A percentile compares a stretch with the other conserved stretches of the same genome.
Evolutionary conservation across 2,888 invertebrate genomes (phyloP).

Genomic region (Cyclophora punctaria): DNA sequence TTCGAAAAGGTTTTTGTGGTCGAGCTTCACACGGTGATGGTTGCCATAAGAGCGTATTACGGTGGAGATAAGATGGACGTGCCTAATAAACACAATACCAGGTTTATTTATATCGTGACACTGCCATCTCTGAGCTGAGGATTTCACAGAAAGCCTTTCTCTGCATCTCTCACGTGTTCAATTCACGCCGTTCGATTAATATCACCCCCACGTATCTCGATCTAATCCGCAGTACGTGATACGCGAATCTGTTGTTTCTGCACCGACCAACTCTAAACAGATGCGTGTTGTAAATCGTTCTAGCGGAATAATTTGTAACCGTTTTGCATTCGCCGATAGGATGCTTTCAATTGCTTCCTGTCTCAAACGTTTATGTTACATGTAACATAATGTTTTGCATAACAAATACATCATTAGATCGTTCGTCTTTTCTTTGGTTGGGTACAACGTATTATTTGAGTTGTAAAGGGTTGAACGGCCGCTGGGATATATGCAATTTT

Average conservation of each 20-base stretch:
- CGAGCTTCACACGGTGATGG: slow-evolving; percentile 16
- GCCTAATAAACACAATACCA: slow-evolving; percentile 29
- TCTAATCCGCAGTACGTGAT: slow-evolving; percentile 26
- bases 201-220: slow-evolving; percentile 35
- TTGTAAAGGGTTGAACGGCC: slow-evolving; percentile 18
- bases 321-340: slow-evolving; percentile 41
- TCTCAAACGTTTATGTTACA: slow-evolving; percentile 35
- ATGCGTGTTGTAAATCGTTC: slow-evolving; percentile 44
- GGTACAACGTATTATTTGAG: slow-evolving; percentile 17
- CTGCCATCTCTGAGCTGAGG: slow-evolving; percentile 37
- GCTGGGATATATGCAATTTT: slow-evolving; percentile 16
- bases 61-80: slow-evolving; percentile 35
- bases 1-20: slow-evolving; percentile 12
- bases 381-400: slow-evolving; percentile 28
- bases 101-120: slow-evolving; percentile 33
- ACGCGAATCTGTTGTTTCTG: slow-evolving; percentile 23
- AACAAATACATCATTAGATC: slow-evolving; percentile 25
- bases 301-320: slow-evolving; percentile 40
- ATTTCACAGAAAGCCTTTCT: slow-evolving; percentile 40
- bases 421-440: slow-evolving; percentile 14
- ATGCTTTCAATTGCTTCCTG: slow-evolving; percentile 41
- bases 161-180: slow-evolving; percentile 32
- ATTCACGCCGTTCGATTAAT: slow-evolving; percentile 37
- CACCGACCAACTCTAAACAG: slow-evolving; percentile 11
- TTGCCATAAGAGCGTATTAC: slow-evolving; percentile 29